Conservation (phyloP, 2,113 vertebrate species). For the Chloroceryle aenea region DNA sequence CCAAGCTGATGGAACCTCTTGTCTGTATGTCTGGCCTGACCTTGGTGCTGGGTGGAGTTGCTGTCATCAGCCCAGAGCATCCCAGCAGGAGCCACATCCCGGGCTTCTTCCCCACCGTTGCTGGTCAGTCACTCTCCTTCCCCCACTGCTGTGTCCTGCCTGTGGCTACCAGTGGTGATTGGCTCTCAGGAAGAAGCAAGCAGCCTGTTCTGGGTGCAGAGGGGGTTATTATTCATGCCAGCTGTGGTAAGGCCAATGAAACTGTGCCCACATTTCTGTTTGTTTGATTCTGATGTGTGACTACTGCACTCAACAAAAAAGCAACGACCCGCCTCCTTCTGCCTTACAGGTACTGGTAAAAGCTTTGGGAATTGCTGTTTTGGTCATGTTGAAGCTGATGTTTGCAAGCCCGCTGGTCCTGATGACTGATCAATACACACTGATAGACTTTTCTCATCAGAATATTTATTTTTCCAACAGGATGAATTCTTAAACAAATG, state of each 20-base stretch:
- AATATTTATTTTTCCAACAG: conserved; percentile 37
- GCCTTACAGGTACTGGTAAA: not conserved
- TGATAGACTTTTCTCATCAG: not conserved
- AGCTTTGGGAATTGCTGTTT: not conserved
- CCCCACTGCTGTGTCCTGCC: not conserved
- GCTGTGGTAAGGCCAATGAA: accelerated
- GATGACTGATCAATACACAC: not conserved
- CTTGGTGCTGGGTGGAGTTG: not conserved
- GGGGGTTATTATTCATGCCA: not conserved
- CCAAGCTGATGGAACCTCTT: not conserved
- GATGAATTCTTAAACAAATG: conserved; percentile 21
- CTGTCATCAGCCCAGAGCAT: not conserved
- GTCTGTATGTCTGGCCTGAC: not conserved
- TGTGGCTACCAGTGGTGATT: not conserved
- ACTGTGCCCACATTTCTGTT: not conserved
- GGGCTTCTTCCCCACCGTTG: not conserved
- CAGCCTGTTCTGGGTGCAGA: not conserved
- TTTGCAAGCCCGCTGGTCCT: not conserved
- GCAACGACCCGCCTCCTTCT: not conserved
- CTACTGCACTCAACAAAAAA: not conserved
- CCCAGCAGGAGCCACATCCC: not conserved
- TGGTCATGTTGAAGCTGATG: not conserved
- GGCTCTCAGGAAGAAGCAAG: not conserved
- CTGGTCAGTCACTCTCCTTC: not conserved
- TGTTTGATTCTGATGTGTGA: not conserved